phyloP scores from a whole-genome alignment of 1,140 invertebrate species.

The Lordiphosa collinella region DNA sequence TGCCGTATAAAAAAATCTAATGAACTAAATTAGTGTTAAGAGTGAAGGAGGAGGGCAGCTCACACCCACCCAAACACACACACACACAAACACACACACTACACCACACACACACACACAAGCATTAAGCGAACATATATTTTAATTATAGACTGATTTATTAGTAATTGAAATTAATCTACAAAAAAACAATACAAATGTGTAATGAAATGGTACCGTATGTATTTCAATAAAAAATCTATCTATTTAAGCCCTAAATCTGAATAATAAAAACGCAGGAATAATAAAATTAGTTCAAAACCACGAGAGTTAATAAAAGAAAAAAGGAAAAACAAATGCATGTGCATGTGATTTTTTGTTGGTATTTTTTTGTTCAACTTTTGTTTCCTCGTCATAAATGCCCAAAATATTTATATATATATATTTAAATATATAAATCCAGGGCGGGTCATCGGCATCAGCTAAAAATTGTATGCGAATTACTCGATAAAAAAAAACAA shows the following conservation, averaged over 20 bases:
- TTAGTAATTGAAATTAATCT: constrained; percentile 78
- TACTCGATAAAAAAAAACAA: constrained; percentile 13
- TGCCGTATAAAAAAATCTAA: constrained; percentile 16
- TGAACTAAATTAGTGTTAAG: constrained; percentile 17
- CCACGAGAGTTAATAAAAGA: background rate
- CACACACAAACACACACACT: no score
- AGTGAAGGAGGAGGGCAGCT: constrained; percentile 47
- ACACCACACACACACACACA: no score
- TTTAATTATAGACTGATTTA: constrained; percentile 78
- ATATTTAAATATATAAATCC: background rate
- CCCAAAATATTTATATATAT: no score
- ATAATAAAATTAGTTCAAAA: constrained; percentile 61
- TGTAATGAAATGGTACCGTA: constrained; percentile 43
- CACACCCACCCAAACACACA: constrained; percentile 37
- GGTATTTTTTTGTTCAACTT: constrained; percentile 19
- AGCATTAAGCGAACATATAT: constrained; percentile 77
- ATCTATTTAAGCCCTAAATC: constrained; percentile 65
- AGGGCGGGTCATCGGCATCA: background rate
- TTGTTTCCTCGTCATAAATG: constrained; percentile 1
- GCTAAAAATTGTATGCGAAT: background rate
- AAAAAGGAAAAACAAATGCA: constrained; percentile 5
- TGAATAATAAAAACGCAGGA: constrained; percentile 75
- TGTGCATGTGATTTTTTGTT: constrained; percentile 18
- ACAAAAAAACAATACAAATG: constrained; percentile 60
- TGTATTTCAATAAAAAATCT: constrained; percentile 53